Conservation (phyloP, 2,113 vertebrate genomes). For the Spermophilus dauricus region DNA sequence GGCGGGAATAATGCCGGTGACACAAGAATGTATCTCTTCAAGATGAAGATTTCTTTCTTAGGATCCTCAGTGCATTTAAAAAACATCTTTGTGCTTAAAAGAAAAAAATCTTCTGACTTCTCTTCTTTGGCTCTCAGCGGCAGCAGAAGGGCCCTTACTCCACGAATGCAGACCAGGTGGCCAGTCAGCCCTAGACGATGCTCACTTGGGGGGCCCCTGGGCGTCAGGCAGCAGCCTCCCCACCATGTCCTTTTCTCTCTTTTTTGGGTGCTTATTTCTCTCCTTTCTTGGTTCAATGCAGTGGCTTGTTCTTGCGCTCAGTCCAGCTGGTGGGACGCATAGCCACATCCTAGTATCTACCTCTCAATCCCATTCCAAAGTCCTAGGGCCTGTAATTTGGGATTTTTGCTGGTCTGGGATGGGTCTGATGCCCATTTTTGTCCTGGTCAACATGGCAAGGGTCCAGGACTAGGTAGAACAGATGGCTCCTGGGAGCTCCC, state of each 20-base stretch:
- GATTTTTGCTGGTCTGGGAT: background rate
- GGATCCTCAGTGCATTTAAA: background rate
- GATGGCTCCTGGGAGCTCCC: background rate
- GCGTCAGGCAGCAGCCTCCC: background rate
- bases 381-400: background rate
- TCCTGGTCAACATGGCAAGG: background rate
- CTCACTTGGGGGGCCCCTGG: background rate
- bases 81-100: background rate
- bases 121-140: background rate
- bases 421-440: background rate
- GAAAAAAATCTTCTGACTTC: background rate
- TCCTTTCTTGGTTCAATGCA: background rate
- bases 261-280: background rate
- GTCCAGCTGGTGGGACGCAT: background rate
- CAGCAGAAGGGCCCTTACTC: background rate
- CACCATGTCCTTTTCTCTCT: background rate
- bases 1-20: background rate
- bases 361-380: background rate
- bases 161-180: background rate
- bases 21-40: background rate
- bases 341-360: background rate
- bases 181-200: background rate
- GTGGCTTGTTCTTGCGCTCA: background rate
- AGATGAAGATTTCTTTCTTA: background rate
- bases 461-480: accelerated